Evolutionary conservation across 2,888 invertebrate species (phyloP), one percentile per base, ranked within the genome.

Genomic region (Malachius bipustulatus): DNA sequence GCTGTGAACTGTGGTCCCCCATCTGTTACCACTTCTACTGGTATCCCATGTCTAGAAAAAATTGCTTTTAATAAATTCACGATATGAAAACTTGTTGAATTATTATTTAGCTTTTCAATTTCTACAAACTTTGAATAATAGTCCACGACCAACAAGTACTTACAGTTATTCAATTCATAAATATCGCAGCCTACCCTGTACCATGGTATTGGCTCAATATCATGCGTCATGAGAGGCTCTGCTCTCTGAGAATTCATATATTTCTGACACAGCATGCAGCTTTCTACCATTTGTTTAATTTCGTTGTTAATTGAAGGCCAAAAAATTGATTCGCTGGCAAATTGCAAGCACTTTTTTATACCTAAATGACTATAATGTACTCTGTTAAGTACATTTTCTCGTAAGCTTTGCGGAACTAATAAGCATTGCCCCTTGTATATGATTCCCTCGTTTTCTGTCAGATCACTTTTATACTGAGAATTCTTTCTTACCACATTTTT

Each of bases 221-320:
- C 26, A 35, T 37, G 37, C 9, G 24, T 13, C 19, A 35, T 24
- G 6, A 39, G 11, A 19, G 41, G 32, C 31, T 43, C 39, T 24
- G 44, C 8, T 42, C 14, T 27, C 37, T 30, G 35, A 27, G 34
- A 16, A 10, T 35, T 30, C 29, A n/a, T 4, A 10, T 37, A 27
- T 24, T 16, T 12, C 10, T 34, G 28, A 24, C 38, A 41, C 8
- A 34, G 14, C 28, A 30, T 12, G 36, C 39, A 41, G 11, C 19
- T 27, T 19, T 11, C 8, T 27, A 37, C 32, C 13, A 37, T 27
- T 27, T 48, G 35, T 31, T 43, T 40, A 12, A 50, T 51, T 28
- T 51, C 41, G 16, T 42, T 41, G 10, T 29, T 43, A 44, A 50
- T 48, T 6, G 26, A 26, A n/a, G 46, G 46, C 51, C 50, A 51